A percentile compares a stretch with the other conserved stretches of the same genome.
These are phyloP conservation scores for Anniella stebbinsi DNA, from an alignment of 2,797 vertebrate genomes.

Conservation along the genomic window DNA sequence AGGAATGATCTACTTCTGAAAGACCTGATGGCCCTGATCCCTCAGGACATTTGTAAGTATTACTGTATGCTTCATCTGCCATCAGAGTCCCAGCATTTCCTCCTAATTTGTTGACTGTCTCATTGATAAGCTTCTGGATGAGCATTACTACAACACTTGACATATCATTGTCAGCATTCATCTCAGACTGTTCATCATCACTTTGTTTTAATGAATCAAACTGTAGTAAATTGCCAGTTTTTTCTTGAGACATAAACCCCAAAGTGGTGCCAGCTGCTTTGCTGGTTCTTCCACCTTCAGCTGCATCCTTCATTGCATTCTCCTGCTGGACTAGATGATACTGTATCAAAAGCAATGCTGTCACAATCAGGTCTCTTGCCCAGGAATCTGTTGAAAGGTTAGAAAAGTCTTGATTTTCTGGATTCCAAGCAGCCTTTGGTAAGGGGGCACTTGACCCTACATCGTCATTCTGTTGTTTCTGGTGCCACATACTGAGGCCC, in stretches of 20 bases:
- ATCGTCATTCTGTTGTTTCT: conserved; percentile 53
- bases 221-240: background rate
- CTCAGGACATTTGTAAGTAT: background rate
- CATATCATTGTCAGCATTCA: background rate
- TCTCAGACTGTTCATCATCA: conserved; percentile 32
- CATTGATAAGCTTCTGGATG: conserved; percentile 36
- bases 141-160: conserved; percentile 12
- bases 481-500: conserved; percentile 67
- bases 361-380: conserved; percentile 67
- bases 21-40: background rate
- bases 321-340: conserved; percentile 67
- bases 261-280: conserved; percentile 34
- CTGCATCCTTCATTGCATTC: conserved; percentile 25
- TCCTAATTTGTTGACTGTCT: conserved; percentile 41
- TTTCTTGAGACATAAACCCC: conserved; percentile 5
- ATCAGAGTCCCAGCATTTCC: conserved; percentile 5
- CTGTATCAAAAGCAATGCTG: conserved; percentile 59
- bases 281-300: conserved; percentile 7
- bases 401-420: conserved; percentile 29
- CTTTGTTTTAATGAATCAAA: conserved; percentile 23
- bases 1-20: conserved; percentile 33
- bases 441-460: conserved; percentile 16
- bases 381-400: conserved; percentile 55
- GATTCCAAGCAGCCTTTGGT: conserved; percentile 22
- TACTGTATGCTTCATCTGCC: conserved; percentile 30